Base-by-base conservation (phyloP, 1,140 invertebrate species). In the Oryzaephilus surinamensis region DNA sequence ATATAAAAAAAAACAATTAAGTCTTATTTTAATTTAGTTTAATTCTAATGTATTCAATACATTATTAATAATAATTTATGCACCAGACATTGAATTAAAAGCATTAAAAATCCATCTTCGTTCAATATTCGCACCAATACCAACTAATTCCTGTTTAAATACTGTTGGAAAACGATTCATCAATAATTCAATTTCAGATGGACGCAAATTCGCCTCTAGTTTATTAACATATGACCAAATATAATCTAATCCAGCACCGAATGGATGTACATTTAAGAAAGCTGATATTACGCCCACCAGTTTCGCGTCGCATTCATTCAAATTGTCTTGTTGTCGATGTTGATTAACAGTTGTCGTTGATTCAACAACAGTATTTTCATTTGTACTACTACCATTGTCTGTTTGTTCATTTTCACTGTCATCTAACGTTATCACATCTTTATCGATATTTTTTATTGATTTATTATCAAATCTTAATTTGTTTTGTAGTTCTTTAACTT, bases 241-340 rank as follows among this genome's bases (percentile, higher is more conserved):
- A 54, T 86, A 86, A 59, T 88, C 84, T 3, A 86, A 70, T 38
- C 80, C 82, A 2, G 85, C 84, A 26, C 87, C 87, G 56, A 84
- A 83, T 0, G 87, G 88, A 69, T 92, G 87, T 27, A 91, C 80
- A 57, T 90, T 80, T 18, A 91, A 70, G 65, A 88, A 91, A 21
- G 82, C 81, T 11, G 84, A 79, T 30, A 88, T 77, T 23, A 91
- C 65, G 43, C 84, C 83, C 43, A 81, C 76, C n/a, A 81, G 60
- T 54, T 75, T 76, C 1, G 77, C 78, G 51, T 81, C 77, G 30
- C 46, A 32, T 30, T 58, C 52, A 23, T 45, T 33, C 17, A 52
- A 36, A n/a, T n/a, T n/a, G n/a, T n/a, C n/a, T n/a, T n/a, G n/a
- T n/a, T n/a, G n/a, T n/a, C n/a, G n/a, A n/a, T n/a, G n/a, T 12